Percentiles rank a stretch among this genome's conserved stretches.
Evolutionary conservation across 2,113 vertebrate genomes (phyloP).

Genomic region (Periophthalmus modestus): DNA sequence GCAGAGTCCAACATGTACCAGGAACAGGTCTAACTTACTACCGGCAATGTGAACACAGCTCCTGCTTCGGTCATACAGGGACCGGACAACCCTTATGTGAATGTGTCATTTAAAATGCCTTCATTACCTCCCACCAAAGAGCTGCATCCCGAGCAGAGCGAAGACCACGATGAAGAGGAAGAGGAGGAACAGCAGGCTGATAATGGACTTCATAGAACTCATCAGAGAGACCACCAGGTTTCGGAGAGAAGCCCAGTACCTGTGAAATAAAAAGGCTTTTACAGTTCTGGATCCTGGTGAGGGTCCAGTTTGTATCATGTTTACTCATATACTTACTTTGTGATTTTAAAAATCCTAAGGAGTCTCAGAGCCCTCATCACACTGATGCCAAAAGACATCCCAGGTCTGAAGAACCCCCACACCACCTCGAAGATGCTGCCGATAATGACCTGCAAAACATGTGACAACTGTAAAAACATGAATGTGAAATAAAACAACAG

Average conservation of each 20-base stretch:
- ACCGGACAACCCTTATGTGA: no score
- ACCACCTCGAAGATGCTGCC: slow-evolving; percentile 98
- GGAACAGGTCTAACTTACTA: no score
- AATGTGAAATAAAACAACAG: no score
- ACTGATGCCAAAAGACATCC: slow-evolving; percentile 97
- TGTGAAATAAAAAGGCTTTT: slow-evolving; percentile 37
- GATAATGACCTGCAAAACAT: slow-evolving; percentile 93
- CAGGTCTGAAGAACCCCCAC: slow-evolving; percentile 96
- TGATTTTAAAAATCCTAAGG: slow-evolving; percentile 96
- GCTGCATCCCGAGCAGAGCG: slow-evolving; percentile 81
- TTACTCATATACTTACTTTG: slow-evolving; percentile 82
- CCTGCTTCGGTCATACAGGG: no score
- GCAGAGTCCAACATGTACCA: no score
- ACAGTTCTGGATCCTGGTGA: neutral
- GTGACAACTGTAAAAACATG: no score
- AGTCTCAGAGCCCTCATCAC: slow-evolving; percentile 93
- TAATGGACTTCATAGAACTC: slow-evolving; percentile 86
- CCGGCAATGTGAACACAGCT: no score
- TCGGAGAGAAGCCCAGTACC: slow-evolving; percentile 82
- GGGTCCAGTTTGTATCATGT: neutral
- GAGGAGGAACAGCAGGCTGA: slow-evolving; percentile 82
- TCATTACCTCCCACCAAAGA: slow-evolving; percentile 79
- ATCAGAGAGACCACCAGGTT: slow-evolving; percentile 83
- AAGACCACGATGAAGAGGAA: slow-evolving; percentile 83
- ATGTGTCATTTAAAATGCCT: no score